These are phyloP conservation scores for Cephus sareptanus DNA, from an alignment of 2,888 invertebrate species.

Conservation along the genomic window DNA sequence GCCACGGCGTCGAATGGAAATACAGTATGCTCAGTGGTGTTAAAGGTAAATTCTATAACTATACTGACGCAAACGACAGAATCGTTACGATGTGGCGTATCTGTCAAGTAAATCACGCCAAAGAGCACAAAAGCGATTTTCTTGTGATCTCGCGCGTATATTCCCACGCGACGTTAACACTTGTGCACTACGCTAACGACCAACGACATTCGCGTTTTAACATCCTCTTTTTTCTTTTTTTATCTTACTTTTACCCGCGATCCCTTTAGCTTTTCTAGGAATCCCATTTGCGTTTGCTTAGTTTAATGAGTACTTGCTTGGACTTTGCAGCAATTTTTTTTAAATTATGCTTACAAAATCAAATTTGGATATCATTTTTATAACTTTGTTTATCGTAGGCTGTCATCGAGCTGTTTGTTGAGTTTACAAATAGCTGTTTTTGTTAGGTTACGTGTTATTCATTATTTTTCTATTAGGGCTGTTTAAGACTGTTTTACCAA, in stretches of 20 bases:
- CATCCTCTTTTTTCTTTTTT: not conserved
- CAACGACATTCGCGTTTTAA: not conserved
- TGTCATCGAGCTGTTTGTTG: not conserved
- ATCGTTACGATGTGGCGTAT: not conserved
- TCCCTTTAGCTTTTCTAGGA: not conserved
- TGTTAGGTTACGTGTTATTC: not conserved
- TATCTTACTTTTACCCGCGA: not conserved
- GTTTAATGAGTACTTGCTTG: not conserved
- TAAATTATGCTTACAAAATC: not conserved
- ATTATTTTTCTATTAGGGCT: not conserved
- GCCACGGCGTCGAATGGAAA: not conserved
- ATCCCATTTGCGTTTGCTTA: not conserved
- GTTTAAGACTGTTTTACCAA: not conserved
- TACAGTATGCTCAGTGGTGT: not conserved
- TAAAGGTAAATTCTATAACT: not conserved
- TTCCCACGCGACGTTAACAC: not conserved
- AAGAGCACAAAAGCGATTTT: conserved; percentile 1
- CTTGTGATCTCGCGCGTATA: not conserved
- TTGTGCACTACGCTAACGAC: not conserved
- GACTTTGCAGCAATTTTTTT: not conserved
- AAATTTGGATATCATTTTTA: not conserved
- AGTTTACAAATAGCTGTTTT: not conserved
- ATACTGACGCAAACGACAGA: not conserved
- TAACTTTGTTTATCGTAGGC: not conserved
- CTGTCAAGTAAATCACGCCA: not conserved